phyloP scores from a whole-genome alignment of 2,797 vertebrate genomes.

The Halcyon badia region DNA sequence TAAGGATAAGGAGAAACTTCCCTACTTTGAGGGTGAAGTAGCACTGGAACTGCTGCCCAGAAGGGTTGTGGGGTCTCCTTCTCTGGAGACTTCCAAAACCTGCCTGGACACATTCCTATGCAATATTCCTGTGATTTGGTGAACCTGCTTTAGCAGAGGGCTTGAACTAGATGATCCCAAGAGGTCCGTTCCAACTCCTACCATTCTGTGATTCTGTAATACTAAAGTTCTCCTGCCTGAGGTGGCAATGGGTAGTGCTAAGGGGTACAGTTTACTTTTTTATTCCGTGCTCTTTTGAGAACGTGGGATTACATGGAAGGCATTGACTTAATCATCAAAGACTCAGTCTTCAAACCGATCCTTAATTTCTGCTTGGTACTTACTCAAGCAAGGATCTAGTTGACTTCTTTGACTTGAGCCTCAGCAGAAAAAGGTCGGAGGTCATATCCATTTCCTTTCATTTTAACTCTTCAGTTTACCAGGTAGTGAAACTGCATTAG shows the following conservation, averaged over 20 bases:
- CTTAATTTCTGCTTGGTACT: slow-evolving; percentile 48
- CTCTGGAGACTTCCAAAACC: neutral
- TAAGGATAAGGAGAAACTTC: neutral
- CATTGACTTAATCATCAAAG: slow-evolving; percentile 43
- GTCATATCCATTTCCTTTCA: slow-evolving; percentile 18
- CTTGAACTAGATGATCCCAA: neutral
- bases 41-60: neutral
- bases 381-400: slow-evolving; percentile 37
- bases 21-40: neutral
- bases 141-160: neutral
- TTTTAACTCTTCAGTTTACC: slow-evolving; percentile 27
- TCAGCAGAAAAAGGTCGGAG: slow-evolving; percentile 11
- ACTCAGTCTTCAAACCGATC: slow-evolving; percentile 10
- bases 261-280: neutral
- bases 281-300: neutral
- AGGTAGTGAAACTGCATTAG: neutral
- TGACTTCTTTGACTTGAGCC: slow-evolving; percentile 12
- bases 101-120: neutral
- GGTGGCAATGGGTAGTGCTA: neutral
- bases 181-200: neutral
- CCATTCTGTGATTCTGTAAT: neutral
- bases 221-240: neutral
- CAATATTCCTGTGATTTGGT: neutral
- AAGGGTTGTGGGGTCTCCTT: neutral
- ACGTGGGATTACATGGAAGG: neutral